Evolutionary conservation across 2,888 invertebrate genomes (phyloP).

Genomic region (Agrochola litura): DNA sequence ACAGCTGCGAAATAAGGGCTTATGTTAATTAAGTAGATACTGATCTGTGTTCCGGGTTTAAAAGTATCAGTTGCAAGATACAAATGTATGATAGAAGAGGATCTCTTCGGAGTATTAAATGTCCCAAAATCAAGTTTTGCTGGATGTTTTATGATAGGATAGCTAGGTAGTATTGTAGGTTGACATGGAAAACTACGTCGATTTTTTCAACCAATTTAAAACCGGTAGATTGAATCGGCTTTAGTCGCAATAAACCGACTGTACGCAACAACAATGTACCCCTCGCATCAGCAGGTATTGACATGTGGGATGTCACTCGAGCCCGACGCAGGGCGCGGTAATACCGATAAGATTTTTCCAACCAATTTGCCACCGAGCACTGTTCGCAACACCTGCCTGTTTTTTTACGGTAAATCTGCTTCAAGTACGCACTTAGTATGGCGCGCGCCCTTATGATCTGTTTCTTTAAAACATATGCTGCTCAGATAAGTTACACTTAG

Average conservation of each 20-base stretch:
- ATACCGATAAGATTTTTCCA: constrained; percentile 78
- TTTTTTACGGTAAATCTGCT: constrained; percentile 81
- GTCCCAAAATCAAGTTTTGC: neutral
- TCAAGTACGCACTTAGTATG: constrained; percentile 76
- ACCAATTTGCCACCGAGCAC: constrained; percentile 75
- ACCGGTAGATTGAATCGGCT: constrained; percentile 42
- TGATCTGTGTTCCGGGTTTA: constrained; percentile 6
- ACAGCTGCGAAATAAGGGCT: constrained; percentile 58
- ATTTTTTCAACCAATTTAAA: constrained; percentile 60
- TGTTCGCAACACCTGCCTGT: constrained; percentile 77
- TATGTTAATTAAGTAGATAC: constrained; percentile 40
- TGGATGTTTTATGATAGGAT: neutral
- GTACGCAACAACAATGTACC: constrained; percentile 34
- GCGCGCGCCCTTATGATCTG: constrained; percentile 76
- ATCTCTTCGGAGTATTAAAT: neutral
- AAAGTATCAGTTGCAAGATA: neutral
- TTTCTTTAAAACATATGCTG: constrained; percentile 79
- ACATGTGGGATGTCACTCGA: constrained; percentile 81
- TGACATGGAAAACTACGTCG: neutral
- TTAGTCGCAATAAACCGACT: constrained; percentile 51
- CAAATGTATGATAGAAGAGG: neutral
- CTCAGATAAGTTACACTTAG: constrained; percentile 78
- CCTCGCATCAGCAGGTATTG: constrained; percentile 74
- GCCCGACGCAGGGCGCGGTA: constrained; percentile 65
- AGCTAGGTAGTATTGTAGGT: neutral